Evolutionary conservation across 2,888 invertebrate genomes (phyloP).

Genomic region (Heliconius cydno): DNA sequence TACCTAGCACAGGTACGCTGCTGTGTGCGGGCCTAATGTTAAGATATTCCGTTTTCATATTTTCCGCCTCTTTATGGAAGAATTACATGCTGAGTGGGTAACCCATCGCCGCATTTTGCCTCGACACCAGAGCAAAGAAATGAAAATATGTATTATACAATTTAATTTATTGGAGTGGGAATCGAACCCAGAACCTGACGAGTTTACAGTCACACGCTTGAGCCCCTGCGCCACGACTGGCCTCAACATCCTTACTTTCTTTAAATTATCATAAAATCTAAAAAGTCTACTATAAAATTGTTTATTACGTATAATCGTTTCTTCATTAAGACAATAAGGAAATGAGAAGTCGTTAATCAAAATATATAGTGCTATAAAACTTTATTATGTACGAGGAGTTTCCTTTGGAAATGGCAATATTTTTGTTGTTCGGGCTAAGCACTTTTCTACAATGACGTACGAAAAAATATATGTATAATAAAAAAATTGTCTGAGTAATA

Average conservation of each 20-base stretch:
- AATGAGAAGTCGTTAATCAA: conserved; percentile 8
- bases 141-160: no score
- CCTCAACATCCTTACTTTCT: neutral
- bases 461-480: neutral
- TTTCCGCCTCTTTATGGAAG: no score
- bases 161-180: no score
- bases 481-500: neutral
- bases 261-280: neutral
- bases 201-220: no score
- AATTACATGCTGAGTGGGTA: neutral
- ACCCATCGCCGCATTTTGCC: neutral
- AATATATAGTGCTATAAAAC: conserved; percentile 17
- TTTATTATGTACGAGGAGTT: neutral
- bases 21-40: no score
- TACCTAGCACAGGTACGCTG: no score
- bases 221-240: no score
- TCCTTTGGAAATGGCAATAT: neutral
- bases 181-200: no score
- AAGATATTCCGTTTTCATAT: no score
- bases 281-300: neutral
- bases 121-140: no score
- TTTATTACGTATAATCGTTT: neutral
- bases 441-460: neutral
- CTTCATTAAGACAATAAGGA: conserved; percentile 19
- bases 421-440: neutral